These are phyloP conservation scores for Pseudanteris insignis DNA, from an alignment of 2,888 invertebrate species.

Conservation along the genomic window DNA sequence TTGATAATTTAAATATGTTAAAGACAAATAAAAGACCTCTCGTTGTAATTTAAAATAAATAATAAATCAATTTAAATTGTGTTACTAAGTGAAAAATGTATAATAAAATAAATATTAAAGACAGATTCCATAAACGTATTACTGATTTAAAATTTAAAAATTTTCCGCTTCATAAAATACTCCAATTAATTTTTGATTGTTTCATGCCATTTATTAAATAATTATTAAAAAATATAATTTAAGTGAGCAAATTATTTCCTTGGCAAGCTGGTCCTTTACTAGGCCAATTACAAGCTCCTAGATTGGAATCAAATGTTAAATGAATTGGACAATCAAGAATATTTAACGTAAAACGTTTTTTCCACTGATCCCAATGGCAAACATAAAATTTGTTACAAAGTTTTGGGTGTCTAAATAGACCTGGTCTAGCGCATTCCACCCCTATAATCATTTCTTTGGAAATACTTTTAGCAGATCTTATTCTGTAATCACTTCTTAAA, in stretches of 20 bases:
- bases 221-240: slow-evolving; percentile 3
- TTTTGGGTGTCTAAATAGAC: slow-evolving; percentile 75
- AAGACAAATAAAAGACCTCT: no score
- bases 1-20: no score
- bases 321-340: slow-evolving; percentile 83
- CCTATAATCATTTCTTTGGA: slow-evolving; percentile 48
- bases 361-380: slow-evolving; percentile 82
- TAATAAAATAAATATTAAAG: neutral
- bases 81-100: no score
- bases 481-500: slow-evolving; percentile 16
- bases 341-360: slow-evolving; percentile 78
- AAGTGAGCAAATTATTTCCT: slow-evolving; percentile 75
- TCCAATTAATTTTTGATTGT: neutral
- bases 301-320: slow-evolving; percentile 77
- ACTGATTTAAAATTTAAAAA: neutral
- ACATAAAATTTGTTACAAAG: slow-evolving; percentile 85
- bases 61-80: no score
- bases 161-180: neutral
- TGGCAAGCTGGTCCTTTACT: slow-evolving; percentile 82
- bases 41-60: no score
- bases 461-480: slow-evolving; percentile 50
- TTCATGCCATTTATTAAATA: neutral
- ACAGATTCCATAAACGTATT: neutral
- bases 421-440: slow-evolving; percentile 68
- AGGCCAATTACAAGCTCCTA: slow-evolving; percentile 86